Conservation (phyloP, 2,797 vertebrate species). For the Graptemys geographica region DNA sequence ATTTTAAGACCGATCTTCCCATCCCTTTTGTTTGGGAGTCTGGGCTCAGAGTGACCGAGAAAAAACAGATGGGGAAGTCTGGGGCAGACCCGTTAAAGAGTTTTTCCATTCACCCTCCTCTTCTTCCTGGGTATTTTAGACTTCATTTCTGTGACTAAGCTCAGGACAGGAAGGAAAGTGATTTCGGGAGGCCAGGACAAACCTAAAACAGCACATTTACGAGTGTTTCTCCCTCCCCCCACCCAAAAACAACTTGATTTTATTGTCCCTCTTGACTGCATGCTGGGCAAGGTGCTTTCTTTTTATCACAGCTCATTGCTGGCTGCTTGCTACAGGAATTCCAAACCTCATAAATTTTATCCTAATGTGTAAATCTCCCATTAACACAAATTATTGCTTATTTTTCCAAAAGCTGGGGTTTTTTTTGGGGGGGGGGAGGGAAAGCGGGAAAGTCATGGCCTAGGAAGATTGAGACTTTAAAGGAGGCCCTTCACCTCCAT, state of each 20-base stretch:
- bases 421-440: too few relatives aligned
- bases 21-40: background rate
- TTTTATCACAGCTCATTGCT: constrained; percentile 55
- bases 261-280: constrained; percentile 59
- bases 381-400: constrained; percentile 12
- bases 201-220: constrained; percentile 67
- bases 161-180: constrained; percentile 50
- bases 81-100: background rate
- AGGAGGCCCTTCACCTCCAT: background rate
- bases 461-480: background rate
- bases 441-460: background rate
- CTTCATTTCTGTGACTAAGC: constrained; percentile 57
- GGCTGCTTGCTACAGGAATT: constrained; percentile 38
- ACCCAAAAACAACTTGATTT: constrained; percentile 47
- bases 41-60: background rate
- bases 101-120: background rate
- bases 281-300: constrained; percentile 65
- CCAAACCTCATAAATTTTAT: background rate
- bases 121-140: constrained; percentile 43
- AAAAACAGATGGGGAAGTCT: background rate
- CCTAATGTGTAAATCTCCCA: constrained; percentile 44
- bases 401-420: background rate
- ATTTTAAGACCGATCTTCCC: background rate
- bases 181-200: constrained; percentile 57
- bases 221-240: constrained; percentile 66